phyloP scores from a whole-genome alignment of 2,797 vertebrate genomes.

The Chaetodon trifasciatus region DNA sequence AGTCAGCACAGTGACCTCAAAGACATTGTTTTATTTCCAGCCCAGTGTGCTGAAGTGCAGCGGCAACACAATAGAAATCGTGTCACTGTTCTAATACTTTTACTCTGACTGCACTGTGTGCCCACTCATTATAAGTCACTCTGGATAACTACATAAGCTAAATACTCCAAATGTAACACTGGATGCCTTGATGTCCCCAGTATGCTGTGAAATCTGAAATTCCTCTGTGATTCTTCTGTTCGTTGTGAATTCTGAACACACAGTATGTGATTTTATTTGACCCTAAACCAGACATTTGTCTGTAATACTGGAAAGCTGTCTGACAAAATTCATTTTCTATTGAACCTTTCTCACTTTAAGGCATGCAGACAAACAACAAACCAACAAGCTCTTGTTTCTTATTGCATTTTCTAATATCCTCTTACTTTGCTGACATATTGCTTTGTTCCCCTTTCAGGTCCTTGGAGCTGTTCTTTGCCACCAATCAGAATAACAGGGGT shows the following conservation, averaged over 20 bases:
- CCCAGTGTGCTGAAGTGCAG: conserved; percentile 5
- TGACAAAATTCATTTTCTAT: conserved; percentile 1
- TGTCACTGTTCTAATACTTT: conserved; percentile 16
- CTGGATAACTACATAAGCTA: conserved; percentile 12
- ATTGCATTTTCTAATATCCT: conserved; percentile 38
- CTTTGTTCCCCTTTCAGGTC: conserved; percentile 83
- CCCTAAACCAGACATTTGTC: conserved; percentile 11
- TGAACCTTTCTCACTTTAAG: background rate
- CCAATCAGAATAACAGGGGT: conserved; percentile 91
- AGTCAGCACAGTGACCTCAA: conserved; percentile 8
- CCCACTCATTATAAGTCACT: conserved; percentile 36
- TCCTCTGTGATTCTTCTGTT: background rate
- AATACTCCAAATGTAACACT: conserved; percentile 19
- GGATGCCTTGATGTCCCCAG: background rate
- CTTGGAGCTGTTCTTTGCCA: conserved; percentile 96
- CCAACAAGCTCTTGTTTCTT: conserved; percentile 7
- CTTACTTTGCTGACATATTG: conserved; percentile 41
- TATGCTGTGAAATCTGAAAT: conserved; percentile 1
- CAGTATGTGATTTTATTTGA: conserved; percentile 7
- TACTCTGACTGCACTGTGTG: conserved; percentile 15
- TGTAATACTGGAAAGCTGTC: conserved; percentile 8
- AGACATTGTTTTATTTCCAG: conserved; percentile 8
- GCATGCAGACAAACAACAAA: conserved; percentile 2
- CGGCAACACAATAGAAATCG: conserved; percentile 1
- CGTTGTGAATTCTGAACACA: conserved; percentile 6